These are phyloP conservation scores for Micoletzkya japonica DNA, from an alignment of 2,888 invertebrate genomes.

Conservation along the genomic window DNA sequence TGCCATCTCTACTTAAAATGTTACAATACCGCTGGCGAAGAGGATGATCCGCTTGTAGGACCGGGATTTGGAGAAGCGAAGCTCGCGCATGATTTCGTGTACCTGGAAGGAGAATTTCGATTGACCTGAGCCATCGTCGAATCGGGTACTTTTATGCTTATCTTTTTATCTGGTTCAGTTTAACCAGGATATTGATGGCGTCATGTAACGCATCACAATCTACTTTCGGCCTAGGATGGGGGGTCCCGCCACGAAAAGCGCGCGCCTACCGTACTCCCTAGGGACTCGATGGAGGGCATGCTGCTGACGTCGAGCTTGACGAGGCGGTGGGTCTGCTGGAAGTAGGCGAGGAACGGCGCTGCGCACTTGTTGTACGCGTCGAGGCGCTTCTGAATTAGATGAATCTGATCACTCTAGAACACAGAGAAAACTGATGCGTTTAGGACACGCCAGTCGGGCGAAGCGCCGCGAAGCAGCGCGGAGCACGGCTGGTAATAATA, in stretches of 20 bases:
- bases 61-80: slow-evolving; percentile 40
- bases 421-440: too few relatives aligned
- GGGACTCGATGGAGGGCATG: neutral
- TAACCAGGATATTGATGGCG: neutral
- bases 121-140: too few relatives aligned
- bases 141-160: neutral
- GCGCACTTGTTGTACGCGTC: slow-evolving; percentile 54
- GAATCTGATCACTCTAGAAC: too few relatives aligned
- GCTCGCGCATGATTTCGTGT: slow-evolving; percentile 39
- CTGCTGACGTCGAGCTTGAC: slow-evolving; percentile 42
- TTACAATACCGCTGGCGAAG: slow-evolving; percentile 42
- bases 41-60: slow-evolving; percentile 45
- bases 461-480: too few relatives aligned
- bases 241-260: too few relatives aligned
- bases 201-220: too few relatives aligned
- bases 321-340: slow-evolving; percentile 49
- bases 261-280: neutral
- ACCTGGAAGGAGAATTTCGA: slow-evolving; percentile 2
- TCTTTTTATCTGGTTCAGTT: neutral
- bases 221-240: neutral
- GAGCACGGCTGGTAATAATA: too few relatives aligned
- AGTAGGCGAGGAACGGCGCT: slow-evolving; percentile 58
- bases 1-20: too few relatives aligned
- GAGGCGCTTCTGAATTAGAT: slow-evolving; percentile 54
- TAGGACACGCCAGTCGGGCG: too few relatives aligned